Base-by-base conservation (phyloP, 2,888 invertebrate species). In the Endomychus coccineus region DNA sequence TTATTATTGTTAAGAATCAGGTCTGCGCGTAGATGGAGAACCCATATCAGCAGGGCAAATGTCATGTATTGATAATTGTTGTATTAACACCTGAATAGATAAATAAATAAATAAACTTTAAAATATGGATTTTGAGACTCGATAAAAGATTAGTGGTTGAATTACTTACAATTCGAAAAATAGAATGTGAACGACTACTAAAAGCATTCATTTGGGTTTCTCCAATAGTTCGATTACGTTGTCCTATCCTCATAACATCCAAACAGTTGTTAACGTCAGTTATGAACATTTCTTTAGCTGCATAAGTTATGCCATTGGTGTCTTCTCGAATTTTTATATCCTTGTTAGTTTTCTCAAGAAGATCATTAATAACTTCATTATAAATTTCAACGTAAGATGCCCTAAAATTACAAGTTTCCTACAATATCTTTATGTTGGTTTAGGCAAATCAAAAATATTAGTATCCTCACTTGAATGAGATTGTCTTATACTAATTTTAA, bases 341-440 rank as follows among this genome's bases (percentile, higher is more conserved):
- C 3, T 64, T 64, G 32, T 72, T 74, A 6, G 70, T 68, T 7
- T 71, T 66, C 46, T 78, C 71, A 0, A 92, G 64, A 4, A 92
- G 68, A 60, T 92, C 91, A 40, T 73, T 77, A 0, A 92, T 69
- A 44, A 76, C 80, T 59, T 92, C 91, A 64, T 89, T 89, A 59
- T 92, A 90, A 28, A 92, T 86, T 66, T 92, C 91, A 43, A 91
- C 75, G 57, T 84, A 90, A 0, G 86, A 84, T 16, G 87, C 82
- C 55, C 89, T 82, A 58, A 55, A 70, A 66, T 27, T n/a, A n/a
- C n/a, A n/a, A n/a, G n/a, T n/a, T n/a, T n/a, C n/a, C n/a, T n/a
- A n/a, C n/a, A n/a, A n/a, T n/a, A n/a, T n/a, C n/a, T n/a, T n/a
- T n/a, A n/a, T n/a, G n/a, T n/a, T n/a, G n/a, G n/a, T n/a, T n/a